phyloP scores from a whole-genome alignment of 2,888 invertebrate genomes.

The Drosophila leonis region DNA sequence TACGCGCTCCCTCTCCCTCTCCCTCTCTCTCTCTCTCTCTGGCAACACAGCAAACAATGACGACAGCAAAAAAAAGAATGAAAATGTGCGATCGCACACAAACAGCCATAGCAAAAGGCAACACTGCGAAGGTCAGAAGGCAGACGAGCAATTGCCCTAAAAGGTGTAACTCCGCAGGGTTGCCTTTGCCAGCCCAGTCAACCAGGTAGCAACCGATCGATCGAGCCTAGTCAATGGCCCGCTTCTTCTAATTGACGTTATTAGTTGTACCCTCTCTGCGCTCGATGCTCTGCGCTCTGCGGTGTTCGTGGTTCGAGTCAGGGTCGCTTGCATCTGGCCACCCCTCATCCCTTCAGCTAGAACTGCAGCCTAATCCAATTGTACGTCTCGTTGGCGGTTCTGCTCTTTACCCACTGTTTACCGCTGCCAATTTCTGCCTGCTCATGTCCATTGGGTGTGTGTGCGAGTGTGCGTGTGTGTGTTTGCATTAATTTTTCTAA shows the following conservation, averaged over 20 bases:
- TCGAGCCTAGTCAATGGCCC: slow-evolving; percentile 55
- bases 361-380: slow-evolving; percentile 54
- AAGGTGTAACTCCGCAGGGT: slow-evolving; percentile 58
- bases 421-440: slow-evolving; percentile 51
- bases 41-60: slow-evolving; percentile 46
- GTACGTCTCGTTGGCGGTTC: slow-evolving; percentile 55
- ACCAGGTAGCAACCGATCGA: slow-evolving; percentile 60
- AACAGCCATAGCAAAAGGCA: slow-evolving; percentile 19
- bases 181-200: slow-evolving; percentile 34
- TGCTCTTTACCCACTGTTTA: slow-evolving; percentile 38
- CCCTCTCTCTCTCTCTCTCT: background rate
- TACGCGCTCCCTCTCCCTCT: slow-evolving; percentile 5
- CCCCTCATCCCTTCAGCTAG: slow-evolving; percentile 24
- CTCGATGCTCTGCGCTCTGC: background rate
- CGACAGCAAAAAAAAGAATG: slow-evolving; percentile 37
- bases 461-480: slow-evolving; percentile 21
- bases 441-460: slow-evolving; percentile 45
- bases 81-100: slow-evolving; percentile 22
- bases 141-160: slow-evolving; percentile 51
- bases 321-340: slow-evolving; percentile 55
- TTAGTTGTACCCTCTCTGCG: slow-evolving; percentile 49
- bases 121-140: slow-evolving; percentile 49
- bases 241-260: slow-evolving; percentile 71
- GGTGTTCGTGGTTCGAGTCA: slow-evolving; percentile 7
- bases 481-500: slow-evolving; percentile 65